These are phyloP conservation scores for Noctilio leporinus DNA, from an alignment of 2,113 vertebrate species.

Conservation along the genomic window DNA sequence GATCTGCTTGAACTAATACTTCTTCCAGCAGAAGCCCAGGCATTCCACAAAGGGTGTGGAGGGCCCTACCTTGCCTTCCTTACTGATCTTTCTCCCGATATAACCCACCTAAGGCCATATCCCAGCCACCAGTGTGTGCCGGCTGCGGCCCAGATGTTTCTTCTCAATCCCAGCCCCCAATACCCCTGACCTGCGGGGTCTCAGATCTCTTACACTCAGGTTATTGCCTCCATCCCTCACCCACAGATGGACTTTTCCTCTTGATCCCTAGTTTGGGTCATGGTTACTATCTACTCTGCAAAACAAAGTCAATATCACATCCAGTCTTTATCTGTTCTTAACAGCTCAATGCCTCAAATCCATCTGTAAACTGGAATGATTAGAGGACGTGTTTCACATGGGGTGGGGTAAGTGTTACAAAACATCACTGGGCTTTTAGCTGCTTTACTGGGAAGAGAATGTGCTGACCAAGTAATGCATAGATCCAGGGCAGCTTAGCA, in stretches of 20 bases:
- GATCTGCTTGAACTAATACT: not conserved
- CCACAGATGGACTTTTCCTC: not conserved
- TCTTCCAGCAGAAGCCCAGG: not conserved
- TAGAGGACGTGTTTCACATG: not conserved
- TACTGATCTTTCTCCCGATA: not conserved
- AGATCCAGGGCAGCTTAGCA: slow-evolving; percentile 28
- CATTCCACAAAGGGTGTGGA: not conserved
- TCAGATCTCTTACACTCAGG: not conserved
- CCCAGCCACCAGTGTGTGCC: not conserved
- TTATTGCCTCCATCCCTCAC: not conserved
- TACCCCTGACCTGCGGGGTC: not conserved
- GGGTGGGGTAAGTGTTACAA: slow-evolving; percentile 19
- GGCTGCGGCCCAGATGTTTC: not conserved
- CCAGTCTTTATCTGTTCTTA: not conserved
- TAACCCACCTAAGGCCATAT: not conserved
- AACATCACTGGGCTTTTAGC: not conserved
- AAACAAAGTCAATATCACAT: not conserved
- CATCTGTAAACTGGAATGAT: slow-evolving; percentile 7
- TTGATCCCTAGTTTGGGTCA: not conserved
- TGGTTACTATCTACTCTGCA: not conserved
- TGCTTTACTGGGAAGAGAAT: slow-evolving; percentile 39
- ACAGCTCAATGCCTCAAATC: not conserved
- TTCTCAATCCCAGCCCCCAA: not conserved
- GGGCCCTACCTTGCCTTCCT: not conserved
- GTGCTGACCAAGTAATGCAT: slow-evolving; percentile 42